Evolutionary conservation across 2,113 vertebrate species (phyloP).

Genomic region (Pelecanus crispus): DNA sequence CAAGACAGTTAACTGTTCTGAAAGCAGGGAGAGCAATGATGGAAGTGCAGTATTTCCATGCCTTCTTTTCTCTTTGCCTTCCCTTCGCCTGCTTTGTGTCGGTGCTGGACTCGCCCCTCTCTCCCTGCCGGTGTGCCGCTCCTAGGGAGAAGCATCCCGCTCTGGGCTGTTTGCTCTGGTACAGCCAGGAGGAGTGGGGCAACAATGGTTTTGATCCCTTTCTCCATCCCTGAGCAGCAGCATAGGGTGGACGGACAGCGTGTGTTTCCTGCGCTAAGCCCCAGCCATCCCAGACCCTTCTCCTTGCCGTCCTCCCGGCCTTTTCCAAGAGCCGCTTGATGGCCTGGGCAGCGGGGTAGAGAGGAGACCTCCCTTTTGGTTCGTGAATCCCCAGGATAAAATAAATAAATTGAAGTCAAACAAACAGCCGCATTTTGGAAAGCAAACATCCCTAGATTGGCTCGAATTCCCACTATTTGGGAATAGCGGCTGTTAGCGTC

Average conservation of each 20-base stretch:
- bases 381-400: not conserved
- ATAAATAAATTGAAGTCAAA: not conserved
- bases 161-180: not conserved
- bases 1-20: not conserved
- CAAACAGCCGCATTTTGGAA: not conserved
- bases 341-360: not conserved
- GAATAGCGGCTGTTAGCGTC: not conserved
- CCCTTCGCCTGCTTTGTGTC: fast-evolving
- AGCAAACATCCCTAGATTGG: too few relatives aligned
- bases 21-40: too few relatives aligned
- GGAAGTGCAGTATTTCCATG: not conserved
- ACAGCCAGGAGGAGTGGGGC: not conserved
- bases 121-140: not conserved
- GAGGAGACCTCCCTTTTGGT: not conserved
- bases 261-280: not conserved
- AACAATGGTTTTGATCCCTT: not conserved
- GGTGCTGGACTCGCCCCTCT: not conserved
- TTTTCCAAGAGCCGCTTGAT: not conserved
- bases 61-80: not conserved
- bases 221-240: not conserved
- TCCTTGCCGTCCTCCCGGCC: fast-evolving
- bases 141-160: not conserved
- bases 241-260: fast-evolving
- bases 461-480: not conserved
- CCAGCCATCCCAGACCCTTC: not conserved